phyloP scores from a whole-genome alignment of 2,797 vertebrate species.

The Pelobates cultripes region DNA sequence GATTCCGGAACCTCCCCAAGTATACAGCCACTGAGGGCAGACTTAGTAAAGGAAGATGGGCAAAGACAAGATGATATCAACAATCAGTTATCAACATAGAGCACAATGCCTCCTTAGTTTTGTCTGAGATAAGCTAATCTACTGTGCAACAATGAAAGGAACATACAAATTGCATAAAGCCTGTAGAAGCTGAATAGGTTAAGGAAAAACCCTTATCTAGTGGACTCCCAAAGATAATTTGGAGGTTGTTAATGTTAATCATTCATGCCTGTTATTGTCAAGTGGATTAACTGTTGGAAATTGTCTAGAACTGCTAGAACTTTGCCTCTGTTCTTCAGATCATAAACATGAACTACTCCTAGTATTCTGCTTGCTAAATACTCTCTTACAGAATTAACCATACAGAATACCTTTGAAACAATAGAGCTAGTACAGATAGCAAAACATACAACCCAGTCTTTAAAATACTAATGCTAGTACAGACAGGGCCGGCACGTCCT shows the following conservation, averaged over 20 bases:
- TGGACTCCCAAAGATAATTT: neutral
- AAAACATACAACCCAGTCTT: no score
- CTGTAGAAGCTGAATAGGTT: neutral
- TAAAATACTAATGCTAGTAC: no score
- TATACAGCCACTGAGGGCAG: no score
- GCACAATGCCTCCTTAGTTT: neutral
- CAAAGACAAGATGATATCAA: neutral
- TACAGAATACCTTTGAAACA: no score
- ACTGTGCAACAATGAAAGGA: neutral
- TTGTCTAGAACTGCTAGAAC: neutral
- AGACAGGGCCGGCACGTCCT: no score
- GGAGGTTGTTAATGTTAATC: neutral
- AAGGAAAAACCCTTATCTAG: neutral
- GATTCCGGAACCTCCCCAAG: no score
- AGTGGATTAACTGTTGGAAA: neutral
- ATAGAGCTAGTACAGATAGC: no score
- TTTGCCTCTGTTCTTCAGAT: neutral
- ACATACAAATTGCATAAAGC: neutral
- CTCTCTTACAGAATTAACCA: no score
- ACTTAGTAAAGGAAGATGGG: neutral
- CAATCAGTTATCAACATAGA: neutral
- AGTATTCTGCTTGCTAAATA: no score
- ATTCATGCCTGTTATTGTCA: neutral
- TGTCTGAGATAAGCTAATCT: neutral
- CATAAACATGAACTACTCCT: no score